phyloP scores from a whole-genome alignment of 2,113 vertebrate genomes.

The Todiramphus saurophagus region DNA sequence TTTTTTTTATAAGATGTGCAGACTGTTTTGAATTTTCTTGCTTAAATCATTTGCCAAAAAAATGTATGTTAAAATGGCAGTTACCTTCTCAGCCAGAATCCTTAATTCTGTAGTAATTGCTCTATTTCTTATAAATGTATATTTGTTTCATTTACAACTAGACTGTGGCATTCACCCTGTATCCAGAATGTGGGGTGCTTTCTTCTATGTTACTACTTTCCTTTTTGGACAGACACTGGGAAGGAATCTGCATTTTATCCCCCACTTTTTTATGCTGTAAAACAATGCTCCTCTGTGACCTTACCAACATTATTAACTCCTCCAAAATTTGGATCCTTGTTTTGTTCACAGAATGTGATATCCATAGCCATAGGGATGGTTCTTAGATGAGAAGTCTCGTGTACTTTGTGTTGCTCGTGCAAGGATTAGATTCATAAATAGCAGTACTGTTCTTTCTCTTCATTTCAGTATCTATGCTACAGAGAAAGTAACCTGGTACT shows the following conservation, averaged over 20 bases:
- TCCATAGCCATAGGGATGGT: neutral
- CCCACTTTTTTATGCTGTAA: neutral
- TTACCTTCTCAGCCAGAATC: neutral
- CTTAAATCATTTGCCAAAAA: neutral
- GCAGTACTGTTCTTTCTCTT: neutral
- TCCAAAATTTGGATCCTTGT: neutral
- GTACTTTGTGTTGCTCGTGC: rapidly evolving
- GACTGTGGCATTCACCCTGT: neutral
- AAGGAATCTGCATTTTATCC: neutral
- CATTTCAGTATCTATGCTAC: neutral
- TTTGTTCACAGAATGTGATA: neutral
- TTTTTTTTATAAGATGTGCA: neutral
- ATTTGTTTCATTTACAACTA: neutral
- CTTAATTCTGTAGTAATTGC: neutral
- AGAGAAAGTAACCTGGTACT: neutral
- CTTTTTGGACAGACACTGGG: neutral
- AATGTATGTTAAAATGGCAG: neutral
- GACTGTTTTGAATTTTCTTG: neutral
- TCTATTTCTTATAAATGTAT: neutral
- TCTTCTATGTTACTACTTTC: neutral
- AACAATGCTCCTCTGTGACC: neutral
- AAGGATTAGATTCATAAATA: neutral
- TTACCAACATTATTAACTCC: neutral
- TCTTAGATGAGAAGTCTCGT: neutral
- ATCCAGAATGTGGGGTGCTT: neutral